A percentile compares a stretch with the other conserved stretches of the same genome.
Conservation (phyloP, 2,797 vertebrate genomes). For the Anas capensis region DNA sequence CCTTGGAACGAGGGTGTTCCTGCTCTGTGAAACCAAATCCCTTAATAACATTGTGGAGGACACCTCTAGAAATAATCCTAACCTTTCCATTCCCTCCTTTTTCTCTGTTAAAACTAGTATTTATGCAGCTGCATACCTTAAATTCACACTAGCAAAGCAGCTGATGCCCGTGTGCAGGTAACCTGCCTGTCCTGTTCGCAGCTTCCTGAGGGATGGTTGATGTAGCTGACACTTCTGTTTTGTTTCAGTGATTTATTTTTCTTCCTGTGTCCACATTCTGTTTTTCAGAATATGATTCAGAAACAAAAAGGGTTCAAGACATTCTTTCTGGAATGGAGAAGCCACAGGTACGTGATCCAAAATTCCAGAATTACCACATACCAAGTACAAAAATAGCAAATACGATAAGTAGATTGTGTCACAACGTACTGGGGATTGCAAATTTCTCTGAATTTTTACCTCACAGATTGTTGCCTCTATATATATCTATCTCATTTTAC, state of each 20-base stretch:
- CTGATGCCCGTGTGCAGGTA: accelerated
- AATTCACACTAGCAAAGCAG: not conserved
- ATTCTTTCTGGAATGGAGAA: slow-evolving; percentile 95
- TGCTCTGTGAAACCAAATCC: not conserved
- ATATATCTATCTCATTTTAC: not conserved
- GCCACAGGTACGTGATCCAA: slow-evolving; percentile 89
- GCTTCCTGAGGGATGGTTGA: not conserved
- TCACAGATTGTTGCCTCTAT: not conserved
- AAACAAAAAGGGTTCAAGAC: slow-evolving; percentile 94
- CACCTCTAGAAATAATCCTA: not conserved
- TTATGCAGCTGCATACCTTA: not conserved
- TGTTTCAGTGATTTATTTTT: slow-evolving; percentile 41
- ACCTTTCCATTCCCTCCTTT: not conserved
- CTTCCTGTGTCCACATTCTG: not conserved
- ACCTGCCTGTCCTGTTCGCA: not conserved
- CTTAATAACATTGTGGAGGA: not conserved
- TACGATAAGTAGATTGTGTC: not conserved
- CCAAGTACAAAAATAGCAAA: not conserved
- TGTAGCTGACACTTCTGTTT: not conserved
- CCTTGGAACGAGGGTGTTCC: not conserved
- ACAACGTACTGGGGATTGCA: not conserved
- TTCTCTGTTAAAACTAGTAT: not conserved
- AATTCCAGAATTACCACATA: not conserved
- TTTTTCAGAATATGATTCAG: slow-evolving; percentile 92
- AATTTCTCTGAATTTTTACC: not conserved